These are phyloP conservation scores for Drosophila sturtevanti DNA, from an alignment of 1,140 invertebrate species.

Conservation along the genomic window DNA sequence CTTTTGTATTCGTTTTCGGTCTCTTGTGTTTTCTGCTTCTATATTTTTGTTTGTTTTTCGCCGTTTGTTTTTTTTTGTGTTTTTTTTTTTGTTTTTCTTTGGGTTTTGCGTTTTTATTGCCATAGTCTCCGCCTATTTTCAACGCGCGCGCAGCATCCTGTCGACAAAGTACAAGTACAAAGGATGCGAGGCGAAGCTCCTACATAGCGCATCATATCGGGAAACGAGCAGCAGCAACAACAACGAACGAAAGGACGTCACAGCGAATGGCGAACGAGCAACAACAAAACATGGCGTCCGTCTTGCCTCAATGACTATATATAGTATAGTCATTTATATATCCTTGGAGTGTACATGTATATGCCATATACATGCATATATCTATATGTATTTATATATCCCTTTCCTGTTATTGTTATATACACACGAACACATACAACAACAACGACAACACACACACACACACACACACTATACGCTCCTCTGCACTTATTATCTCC, in stretches of 20 bases:
- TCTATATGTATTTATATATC: conserved; percentile 13
- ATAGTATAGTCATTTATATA: neutral
- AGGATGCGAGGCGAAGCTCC: conserved; percentile 38
- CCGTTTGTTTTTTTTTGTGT: conserved; percentile 28
- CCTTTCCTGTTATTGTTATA: conserved; percentile 37
- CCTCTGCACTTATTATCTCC: conserved; percentile 69
- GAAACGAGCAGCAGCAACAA: conserved; percentile 3
- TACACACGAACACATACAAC: conserved; percentile 12
- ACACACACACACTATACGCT: neutral
- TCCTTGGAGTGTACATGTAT: conserved; percentile 10
- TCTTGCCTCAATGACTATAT: conserved; percentile 36
- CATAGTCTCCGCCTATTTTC: conserved; percentile 81
- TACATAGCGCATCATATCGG: conserved; percentile 13
- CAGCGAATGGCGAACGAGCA: conserved; percentile 68
- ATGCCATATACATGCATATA: neutral
- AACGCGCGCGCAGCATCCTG: conserved; percentile 80
- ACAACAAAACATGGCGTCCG: conserved; percentile 65
- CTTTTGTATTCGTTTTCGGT: neutral
- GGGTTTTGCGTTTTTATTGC: conserved; percentile 19
- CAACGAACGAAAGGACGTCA: conserved; percentile 43
- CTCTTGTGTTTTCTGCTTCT: neutral
- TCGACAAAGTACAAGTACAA: conserved; percentile 39
- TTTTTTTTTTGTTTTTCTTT: conserved; percentile 29
- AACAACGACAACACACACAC: too few species aligned
- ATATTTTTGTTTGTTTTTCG: conserved; percentile 6